Evolutionary conservation across 2,797 vertebrate species (phyloP), one percentile per base, ranked within the genome.

Genomic region (Pygocentrus nattereri): DNA sequence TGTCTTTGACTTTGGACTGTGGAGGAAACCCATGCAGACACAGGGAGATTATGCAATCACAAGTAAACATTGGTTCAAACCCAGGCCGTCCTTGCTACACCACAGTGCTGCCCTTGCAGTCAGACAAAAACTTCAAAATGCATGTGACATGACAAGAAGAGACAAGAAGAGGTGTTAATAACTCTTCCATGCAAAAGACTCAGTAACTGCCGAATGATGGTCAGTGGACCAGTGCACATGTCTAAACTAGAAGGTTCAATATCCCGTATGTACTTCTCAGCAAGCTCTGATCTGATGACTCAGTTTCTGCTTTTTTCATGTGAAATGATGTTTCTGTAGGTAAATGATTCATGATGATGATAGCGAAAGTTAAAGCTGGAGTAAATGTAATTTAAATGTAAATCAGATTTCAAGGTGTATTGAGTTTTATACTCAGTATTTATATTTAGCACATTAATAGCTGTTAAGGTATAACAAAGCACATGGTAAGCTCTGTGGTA

Each of bases 261-360:
- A 78, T 81, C 72, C 73, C 67, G 79, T 73, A 76, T 76, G 59
- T 50, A 30, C 58, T 59, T 65, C 71, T 64, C 64, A 72, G 78
- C 67, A 59, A 65, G 67, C 52, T 67, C 59, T 61, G 19, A 27
- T 56, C 56, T 52, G 52, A 78, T 47, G 62, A 67, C 25, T 58
- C 38, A 23, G 34, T 27, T 80, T 71, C 44, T 38, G 72, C 61
- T 58, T 73, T 59, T 52, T 65, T 61, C 30, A 34, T 21, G 71
- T 23, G 61, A 49, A 61, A 12, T 59, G 70, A 68, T 74, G 44
- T 58, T 58, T 31, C 34, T 34, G 47, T 25, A 21, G 31, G n/a
- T 56, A 56, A 31, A 61, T 64, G 5, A 74, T 61, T 52, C 41
- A 58, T 76, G 31, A 16, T 50, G 11, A 62, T 72, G 44, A 77